Conservation (phyloP, 2,797 vertebrate species). For the Chelmon rostratus region DNA sequence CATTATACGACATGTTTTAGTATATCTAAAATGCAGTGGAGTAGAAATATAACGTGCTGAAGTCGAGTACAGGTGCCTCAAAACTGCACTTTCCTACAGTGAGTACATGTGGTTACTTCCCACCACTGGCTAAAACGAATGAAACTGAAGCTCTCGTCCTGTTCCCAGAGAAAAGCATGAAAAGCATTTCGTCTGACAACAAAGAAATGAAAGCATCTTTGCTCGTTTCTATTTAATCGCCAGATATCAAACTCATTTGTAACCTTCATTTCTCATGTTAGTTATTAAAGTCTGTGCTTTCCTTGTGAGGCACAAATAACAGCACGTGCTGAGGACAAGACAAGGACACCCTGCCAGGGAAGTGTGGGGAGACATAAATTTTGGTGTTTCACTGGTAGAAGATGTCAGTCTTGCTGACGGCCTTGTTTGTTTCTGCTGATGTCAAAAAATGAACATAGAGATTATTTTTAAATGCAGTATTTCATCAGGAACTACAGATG, state of each 20-base stretch:
- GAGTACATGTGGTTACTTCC: neutral
- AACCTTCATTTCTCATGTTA: slow-evolving; percentile 25
- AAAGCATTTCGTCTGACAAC: slow-evolving; percentile 10
- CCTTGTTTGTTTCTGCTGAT: slow-evolving; percentile 35
- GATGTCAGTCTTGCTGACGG: slow-evolving; percentile 19
- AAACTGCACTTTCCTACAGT: neutral
- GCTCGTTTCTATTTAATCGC: slow-evolving; percentile 23
- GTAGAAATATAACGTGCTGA: too few species aligned
- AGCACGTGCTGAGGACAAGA: slow-evolving; percentile 45
- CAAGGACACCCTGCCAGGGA: slow-evolving; percentile 47
- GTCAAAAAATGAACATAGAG: slow-evolving; percentile 26
- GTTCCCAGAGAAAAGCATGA: neutral
- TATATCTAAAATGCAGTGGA: too few species aligned
- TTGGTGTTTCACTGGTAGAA: slow-evolving; percentile 14
- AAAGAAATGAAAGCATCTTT: slow-evolving; percentile 6
- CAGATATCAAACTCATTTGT: slow-evolving; percentile 44
- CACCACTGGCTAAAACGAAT: neutral
- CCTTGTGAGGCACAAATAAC: slow-evolving; percentile 19
- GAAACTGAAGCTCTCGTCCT: neutral
- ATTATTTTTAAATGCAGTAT: slow-evolving; percentile 39
- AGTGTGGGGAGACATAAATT: slow-evolving; percentile 42
- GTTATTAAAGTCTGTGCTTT: slow-evolving; percentile 49
- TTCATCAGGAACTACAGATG: slow-evolving; percentile 16
- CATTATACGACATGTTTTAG: too few species aligned
- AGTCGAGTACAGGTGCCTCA: neutral